phyloP scores from a whole-genome alignment of 2,797 vertebrate species.

The Eulemur albifrons region DNA sequence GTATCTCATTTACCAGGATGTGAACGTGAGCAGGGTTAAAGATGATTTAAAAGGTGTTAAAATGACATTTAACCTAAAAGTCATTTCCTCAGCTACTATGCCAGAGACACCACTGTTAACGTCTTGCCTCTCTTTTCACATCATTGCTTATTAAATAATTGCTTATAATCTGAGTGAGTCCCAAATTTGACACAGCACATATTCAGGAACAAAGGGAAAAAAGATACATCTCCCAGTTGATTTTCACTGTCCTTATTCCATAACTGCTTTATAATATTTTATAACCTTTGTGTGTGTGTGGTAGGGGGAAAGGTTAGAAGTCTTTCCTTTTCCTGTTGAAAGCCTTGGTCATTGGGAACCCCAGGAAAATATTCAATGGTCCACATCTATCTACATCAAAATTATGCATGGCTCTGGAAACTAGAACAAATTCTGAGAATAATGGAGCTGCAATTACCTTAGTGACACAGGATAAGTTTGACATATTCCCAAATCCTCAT shows the following conservation, averaged over 20 bases:
- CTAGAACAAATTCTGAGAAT: slow-evolving; percentile 1
- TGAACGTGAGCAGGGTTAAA: background rate
- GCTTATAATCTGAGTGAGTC: background rate
- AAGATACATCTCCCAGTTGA: background rate
- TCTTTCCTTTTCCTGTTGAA: slow-evolving; percentile 24
- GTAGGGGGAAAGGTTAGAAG: background rate
- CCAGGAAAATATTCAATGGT: background rate
- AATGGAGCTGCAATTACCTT: background rate
- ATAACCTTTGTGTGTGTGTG: background rate
- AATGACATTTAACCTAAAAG: background rate
- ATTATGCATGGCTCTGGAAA: slow-evolving; percentile 15
- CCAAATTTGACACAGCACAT: background rate
- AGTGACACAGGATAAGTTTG: background rate
- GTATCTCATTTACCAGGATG: background rate
- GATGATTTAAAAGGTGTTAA: background rate
- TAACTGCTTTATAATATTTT: background rate
- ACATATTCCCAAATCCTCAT: background rate
- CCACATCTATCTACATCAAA: background rate
- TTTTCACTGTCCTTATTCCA: background rate
- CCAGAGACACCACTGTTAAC: background rate
- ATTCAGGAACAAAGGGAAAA: background rate
- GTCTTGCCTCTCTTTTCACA: background rate
- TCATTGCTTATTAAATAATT: background rate
- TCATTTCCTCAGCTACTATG: background rate
- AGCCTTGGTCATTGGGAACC: background rate